Base-by-base conservation (phyloP, 2,113 vertebrate genomes). In the Platysteira castanea region DNA sequence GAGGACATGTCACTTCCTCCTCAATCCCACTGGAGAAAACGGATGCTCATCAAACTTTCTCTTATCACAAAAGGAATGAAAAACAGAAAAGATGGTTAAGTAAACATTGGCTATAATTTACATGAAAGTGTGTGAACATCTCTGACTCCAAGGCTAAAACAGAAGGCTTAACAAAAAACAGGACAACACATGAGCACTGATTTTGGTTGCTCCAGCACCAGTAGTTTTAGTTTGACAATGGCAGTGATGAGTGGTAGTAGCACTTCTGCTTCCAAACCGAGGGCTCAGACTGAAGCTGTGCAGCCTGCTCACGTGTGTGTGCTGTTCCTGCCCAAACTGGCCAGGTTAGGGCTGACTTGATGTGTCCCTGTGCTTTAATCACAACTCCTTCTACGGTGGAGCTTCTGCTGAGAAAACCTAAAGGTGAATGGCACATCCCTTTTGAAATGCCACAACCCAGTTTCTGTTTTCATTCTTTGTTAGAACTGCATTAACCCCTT, bases 251-350 rank as follows among this genome's bases (percentile, higher is more conserved):
- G 33, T 56, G 27, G 12, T 26, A n/a, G 65, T 4, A 23, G n/a
- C 37, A 33, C 9, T 78, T 90, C 33, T 54, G 19, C 82, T 61
- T 23, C 42, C 39, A 56, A 52, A 46, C 13, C 19, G 42, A 41
- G 7, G 27, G 44, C 28, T 89, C 49, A 21, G 16, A 8, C 19
- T 76, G 54, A 84, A 57, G 28, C n/a, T 77, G 35, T 53, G 8
- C 17, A 33, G 30, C 11, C 3, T 69, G 5, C 27, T 49, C 1
- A 0, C 2, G 6, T 68, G 4, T 42, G 70, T 33, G 28, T 53
- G 65, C 35, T 75, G 6, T 13, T 61, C n/a, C 19, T 39, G 46
- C 12, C 24, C 52, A 42, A 15, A 17, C 13, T 50, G 59, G 17
- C 11, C 35, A 35, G 54, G 39, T n/a, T 84, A 57, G 18, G 52